phyloP scores from a whole-genome alignment of 2,888 invertebrate species.

The Amphipyra berbera region DNA sequence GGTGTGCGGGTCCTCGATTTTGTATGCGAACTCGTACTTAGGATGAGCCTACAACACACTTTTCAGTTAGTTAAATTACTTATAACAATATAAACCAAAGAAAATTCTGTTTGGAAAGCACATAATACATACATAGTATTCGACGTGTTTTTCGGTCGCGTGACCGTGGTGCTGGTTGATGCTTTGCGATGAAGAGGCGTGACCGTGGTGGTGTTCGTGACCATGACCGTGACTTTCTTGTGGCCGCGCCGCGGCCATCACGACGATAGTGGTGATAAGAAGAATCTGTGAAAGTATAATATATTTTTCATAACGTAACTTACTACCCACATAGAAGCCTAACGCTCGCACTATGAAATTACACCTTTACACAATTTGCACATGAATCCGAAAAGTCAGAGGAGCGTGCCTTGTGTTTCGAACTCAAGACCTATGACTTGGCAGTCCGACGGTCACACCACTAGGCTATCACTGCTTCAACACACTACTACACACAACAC shows the following conservation, averaged over 20 bases:
- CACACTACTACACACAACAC: too few species aligned
- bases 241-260: conserved; percentile 38
- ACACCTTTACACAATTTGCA: too few species aligned
- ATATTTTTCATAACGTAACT: background rate
- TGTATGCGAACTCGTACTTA: conserved; percentile 75
- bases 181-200: conserved; percentile 70
- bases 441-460: too few species aligned
- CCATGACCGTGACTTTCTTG: conserved; percentile 44
- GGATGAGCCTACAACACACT: conserved; percentile 22
- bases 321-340: too few species aligned
- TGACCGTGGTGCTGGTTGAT: conserved; percentile 67
- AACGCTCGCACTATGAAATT: too few species aligned
- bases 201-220: conserved; percentile 64
- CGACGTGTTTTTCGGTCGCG: conserved; percentile 56
- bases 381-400: too few species aligned
- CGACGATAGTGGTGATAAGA: conserved; percentile 37
- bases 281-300: conserved; percentile 14
- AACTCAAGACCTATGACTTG: too few species aligned
- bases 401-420: too few species aligned
- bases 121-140: conserved; percentile 34
- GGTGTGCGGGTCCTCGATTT: conserved; percentile 81
- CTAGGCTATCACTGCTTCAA: too few species aligned
- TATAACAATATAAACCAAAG: too few species aligned
- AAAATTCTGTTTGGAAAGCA: too few species aligned
- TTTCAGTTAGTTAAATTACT: background rate